phyloP scores from a whole-genome alignment of 2,113 vertebrate species.

The Nothocercus julius region DNA sequence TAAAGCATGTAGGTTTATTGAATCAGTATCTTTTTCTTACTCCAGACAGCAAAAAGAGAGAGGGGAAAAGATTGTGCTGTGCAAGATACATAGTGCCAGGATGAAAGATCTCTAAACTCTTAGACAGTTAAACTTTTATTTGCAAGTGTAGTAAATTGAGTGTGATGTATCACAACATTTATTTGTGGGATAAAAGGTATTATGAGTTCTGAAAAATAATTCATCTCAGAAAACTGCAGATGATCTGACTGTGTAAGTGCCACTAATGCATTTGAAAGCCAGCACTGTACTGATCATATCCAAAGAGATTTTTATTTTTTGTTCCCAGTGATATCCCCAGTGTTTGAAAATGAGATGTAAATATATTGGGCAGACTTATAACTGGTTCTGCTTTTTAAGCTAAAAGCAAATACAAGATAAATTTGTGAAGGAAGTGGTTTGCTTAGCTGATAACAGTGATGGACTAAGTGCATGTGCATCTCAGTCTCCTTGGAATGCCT shows the following conservation, averaged over 20 bases:
- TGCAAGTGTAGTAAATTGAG: not conserved
- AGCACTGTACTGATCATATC: not conserved
- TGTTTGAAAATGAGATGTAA: conserved; percentile 19
- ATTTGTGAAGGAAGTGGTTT: not conserved
- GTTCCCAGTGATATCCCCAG: not conserved
- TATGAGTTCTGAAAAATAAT: not conserved
- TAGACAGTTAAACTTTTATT: not conserved
- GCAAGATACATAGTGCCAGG: not conserved
- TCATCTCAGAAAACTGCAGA: not conserved
- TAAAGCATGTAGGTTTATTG: conserved; percentile 5
- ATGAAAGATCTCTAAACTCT: not conserved
- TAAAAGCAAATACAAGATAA: conserved; percentile 23
- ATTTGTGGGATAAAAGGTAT: not conserved
- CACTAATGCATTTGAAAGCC: conserved; percentile 56
- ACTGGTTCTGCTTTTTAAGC: conserved; percentile 37
- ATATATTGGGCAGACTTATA: not conserved
- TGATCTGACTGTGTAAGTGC: conserved; percentile 42
- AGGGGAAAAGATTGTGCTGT: not conserved
- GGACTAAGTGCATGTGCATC: not conserved
- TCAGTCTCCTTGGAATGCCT: not conserved
- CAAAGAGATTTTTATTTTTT: not conserved
- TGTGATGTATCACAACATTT: not conserved
- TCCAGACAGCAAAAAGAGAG: not conserved
- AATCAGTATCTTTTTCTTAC: not conserved
- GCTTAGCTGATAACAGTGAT: not conserved